Base-by-base conservation (phyloP, 2,113 vertebrate genomes). In the Phylloscopus trochiloides region DNA sequence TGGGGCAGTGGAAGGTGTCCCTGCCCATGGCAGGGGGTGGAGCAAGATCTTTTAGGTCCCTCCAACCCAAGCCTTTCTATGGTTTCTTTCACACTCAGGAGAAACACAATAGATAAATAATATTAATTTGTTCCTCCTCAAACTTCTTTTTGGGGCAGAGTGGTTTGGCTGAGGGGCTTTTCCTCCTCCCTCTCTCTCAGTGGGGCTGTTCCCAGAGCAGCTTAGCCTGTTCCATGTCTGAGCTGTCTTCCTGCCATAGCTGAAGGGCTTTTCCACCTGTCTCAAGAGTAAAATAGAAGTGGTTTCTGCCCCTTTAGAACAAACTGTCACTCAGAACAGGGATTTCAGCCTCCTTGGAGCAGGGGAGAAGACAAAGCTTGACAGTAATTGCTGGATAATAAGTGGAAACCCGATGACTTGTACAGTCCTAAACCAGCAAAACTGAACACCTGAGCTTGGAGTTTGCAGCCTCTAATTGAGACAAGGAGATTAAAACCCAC, bases 41-140 rank as follows among this genome's bases (percentile, higher is more conserved):
- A n/a, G 47, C 3, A 29, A 40, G 7, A 17, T 12, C 22, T 20
- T 28, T 14, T 14, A 26, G 20, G 25, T 68, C 14, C 16, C 21
- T 82, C 31, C 71, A 61, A 16, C n/a, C n/a, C 54, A 42, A 48
- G 9, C 25, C 17, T 31, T 48, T 48, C 34, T 45, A 0, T 38
- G 14, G 4, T 5, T 2, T 18, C 22, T 66, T 17, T 16, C 17
- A 3, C 6, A 0, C 11, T 25, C 3, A 0, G 42, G 36, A 71
- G 32, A 59, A 73, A 19, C 0, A 4, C 0, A 4, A 4, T 4
- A 26, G 67, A 7, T 36, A 16, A 80, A 12, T 12, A 9, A 20
- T 21, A 32, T 3, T 2, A 16, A 6, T 32, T n/a, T 9, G 17
- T 24, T 59, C 6, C 1, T 18, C 4, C 4, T 42, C 3, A 2